A percentile compares a stretch with the other conserved stretches of the same genome.
Evolutionary conservation across 2,113 vertebrate species (phyloP).

Genomic region (Xenus cinereus): DNA sequence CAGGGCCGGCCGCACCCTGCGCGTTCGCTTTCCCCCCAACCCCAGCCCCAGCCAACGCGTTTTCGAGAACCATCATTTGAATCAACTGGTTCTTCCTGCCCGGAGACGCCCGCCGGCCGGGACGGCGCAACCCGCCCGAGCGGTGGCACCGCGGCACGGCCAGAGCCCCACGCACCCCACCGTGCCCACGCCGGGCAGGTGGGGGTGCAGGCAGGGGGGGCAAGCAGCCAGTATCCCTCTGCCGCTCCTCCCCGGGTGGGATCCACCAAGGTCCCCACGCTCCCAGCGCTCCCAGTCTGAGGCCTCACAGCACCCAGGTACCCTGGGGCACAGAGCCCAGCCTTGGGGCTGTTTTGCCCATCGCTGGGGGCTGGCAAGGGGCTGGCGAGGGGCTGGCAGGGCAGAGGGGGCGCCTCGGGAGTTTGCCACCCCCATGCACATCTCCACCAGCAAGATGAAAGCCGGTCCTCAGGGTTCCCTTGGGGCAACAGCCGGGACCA

Average conservation of each 20-base stretch:
- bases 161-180: fast-evolving
- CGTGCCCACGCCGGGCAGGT: neutral
- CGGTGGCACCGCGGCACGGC: fast-evolving
- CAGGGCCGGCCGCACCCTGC: neutral
- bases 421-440: fast-evolving
- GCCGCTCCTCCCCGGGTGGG: neutral
- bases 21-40: neutral
- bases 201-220: neutral
- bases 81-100: constrained; percentile 64
- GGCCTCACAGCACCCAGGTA: neutral
- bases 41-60: neutral
- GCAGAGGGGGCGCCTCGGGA: neutral
- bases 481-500: neutral
- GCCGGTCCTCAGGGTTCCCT: neutral
- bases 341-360: fast-evolving
- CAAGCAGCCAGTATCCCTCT: neutral
- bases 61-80: neutral
- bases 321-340: neutral
- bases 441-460: neutral
- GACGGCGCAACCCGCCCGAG: neutral
- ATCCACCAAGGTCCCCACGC: neutral
- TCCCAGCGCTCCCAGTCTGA: neutral
- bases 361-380: neutral
- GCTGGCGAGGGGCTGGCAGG: neutral
- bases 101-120: fast-evolving